A percentile compares a stretch with the other conserved stretches of the same genome.
Evolutionary conservation across 2,797 vertebrate species (phyloP).

Genomic region (Pipistrellus kuhlii): DNA sequence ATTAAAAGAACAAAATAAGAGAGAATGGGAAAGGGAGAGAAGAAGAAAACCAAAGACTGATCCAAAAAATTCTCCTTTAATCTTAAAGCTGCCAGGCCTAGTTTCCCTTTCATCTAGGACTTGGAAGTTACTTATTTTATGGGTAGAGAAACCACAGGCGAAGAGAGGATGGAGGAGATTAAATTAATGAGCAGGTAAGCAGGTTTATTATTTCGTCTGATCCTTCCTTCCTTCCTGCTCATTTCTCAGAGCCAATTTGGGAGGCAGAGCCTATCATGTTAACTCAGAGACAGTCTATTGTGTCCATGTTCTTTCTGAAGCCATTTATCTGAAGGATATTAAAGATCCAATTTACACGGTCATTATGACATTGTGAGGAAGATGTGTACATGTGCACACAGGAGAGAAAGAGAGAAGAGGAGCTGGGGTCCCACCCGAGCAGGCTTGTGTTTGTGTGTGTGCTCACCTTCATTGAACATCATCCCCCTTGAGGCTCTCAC

Average conservation of each 20-base stretch:
- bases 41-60: slow-evolving; percentile 85
- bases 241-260: slow-evolving; percentile 86
- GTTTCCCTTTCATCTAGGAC: slow-evolving; percentile 87
- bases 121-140: slow-evolving; percentile 83
- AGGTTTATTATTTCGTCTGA: slow-evolving; percentile 88
- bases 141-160: slow-evolving; percentile 76
- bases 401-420: not conserved
- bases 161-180: slow-evolving; percentile 80
- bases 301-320: slow-evolving; percentile 76
- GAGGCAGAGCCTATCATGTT: slow-evolving; percentile 82
- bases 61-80: slow-evolving; percentile 88
- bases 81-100: slow-evolving; percentile 85
- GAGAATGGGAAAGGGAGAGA: slow-evolving; percentile 23
- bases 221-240: slow-evolving; percentile 86
- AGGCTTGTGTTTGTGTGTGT: not conserved
- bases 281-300: slow-evolving; percentile 72
- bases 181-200: slow-evolving; percentile 89
- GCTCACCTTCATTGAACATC: not conserved
- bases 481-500: not conserved
- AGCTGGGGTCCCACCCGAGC: not conserved
- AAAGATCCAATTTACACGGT: slow-evolving; percentile 76
- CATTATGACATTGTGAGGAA: slow-evolving; percentile 46
- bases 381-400: not conserved
- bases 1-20: slow-evolving; percentile 74
- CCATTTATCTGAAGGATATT: slow-evolving; percentile 73